Evolutionary conservation across 2,888 invertebrate species (phyloP).

Genomic region (Athalia rosae): DNA sequence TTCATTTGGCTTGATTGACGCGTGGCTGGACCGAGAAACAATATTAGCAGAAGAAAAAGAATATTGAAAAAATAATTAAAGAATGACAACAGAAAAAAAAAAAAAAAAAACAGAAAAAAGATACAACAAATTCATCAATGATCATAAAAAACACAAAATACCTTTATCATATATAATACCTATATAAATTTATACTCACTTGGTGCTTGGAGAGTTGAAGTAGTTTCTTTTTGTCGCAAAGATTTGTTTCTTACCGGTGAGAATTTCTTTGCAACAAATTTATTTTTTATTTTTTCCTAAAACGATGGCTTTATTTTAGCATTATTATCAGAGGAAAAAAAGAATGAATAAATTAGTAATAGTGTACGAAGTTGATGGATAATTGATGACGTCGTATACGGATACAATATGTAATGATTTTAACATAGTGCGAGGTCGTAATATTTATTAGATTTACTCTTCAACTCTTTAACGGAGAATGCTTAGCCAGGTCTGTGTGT

Average conservation of each 20-base stretch:
- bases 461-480: conserved; percentile 59
- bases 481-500: conserved; percentile 71
- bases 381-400: too few relatives aligned
- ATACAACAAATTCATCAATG: conserved; percentile 26
- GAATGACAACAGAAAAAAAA: too few relatives aligned
- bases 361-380: too few relatives aligned
- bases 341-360: too few relatives aligned
- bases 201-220: conserved; percentile 41
- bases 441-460: conserved; percentile 1
- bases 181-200: conserved; percentile 39
- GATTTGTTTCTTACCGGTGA: background rate
- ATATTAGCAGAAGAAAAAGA: conserved; percentile 60
- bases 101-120: too few relatives aligned
- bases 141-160: conserved; percentile 29
- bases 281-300: background rate
- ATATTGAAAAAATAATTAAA: too few relatives aligned
- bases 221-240: background rate
- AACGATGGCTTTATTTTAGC: too few relatives aligned
- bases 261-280: background rate
- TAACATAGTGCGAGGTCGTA: too few relatives aligned
- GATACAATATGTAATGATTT: too few relatives aligned
- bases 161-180: too few relatives aligned
- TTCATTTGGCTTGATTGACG: conserved; percentile 64
- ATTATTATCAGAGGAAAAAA: too few relatives aligned
- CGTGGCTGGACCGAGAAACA: conserved; percentile 74